Conservation (phyloP, 2,113 vertebrate genomes). For the Myrmophylax atrothorax region DNA sequence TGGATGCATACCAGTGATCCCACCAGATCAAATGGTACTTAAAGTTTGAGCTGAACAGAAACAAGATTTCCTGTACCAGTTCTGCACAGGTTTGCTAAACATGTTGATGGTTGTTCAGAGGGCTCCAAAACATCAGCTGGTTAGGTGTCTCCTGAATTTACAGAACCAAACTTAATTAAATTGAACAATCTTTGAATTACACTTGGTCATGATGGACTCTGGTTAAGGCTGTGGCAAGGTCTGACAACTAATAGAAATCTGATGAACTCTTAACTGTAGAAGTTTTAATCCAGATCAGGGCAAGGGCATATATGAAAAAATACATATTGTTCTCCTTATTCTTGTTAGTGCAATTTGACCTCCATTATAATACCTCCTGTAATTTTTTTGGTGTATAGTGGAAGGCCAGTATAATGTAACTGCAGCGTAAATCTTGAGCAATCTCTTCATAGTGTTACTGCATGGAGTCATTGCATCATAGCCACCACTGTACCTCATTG, state of each 20-base stretch:
- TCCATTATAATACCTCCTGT: not conserved
- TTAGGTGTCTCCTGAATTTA: not conserved
- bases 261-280: not conserved
- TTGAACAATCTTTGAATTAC: not conserved
- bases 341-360: not conserved
- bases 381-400: not conserved
- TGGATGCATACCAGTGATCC: accelerated
- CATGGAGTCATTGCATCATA: not conserved
- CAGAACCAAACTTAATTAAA: not conserved
- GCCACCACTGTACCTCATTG: not conserved
- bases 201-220: not conserved
- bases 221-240: not conserved
- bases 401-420: not conserved
- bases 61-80: not conserved
- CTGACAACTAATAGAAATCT: not conserved
- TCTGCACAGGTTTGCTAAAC: not conserved
- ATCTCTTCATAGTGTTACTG: not conserved
- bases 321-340: not conserved
- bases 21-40: not conserved
- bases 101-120: not conserved
- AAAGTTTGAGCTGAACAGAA: not conserved
- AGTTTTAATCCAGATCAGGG: not conserved
- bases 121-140: not conserved
- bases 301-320: not conserved
- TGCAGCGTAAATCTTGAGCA: not conserved